Evolutionary conservation across 2,113 vertebrate genomes (phyloP).

Genomic region (cat (Felis catus)): F.catus_Fca126_mat1.0 CM031412.1:100262501-100263000

Average conservation of each 20-base stretch:
- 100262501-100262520: slow-evolving; percentile 29
- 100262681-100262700: slow-evolving; percentile 67
- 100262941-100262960: not conserved
- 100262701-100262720: slow-evolving; percentile 43
- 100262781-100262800: not conserved
- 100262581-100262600: slow-evolving; percentile 49
- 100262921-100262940: not conserved
- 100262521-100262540: not conserved
- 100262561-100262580: slow-evolving; percentile 58
- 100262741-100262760: not conserved
- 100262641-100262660: slow-evolving; percentile 56
- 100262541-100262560: slow-evolving; percentile 45
- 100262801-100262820: not conserved
- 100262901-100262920: not conserved
- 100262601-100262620: slow-evolving; percentile 31
- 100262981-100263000: not conserved
- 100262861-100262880: not conserved
- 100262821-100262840: not conserved
- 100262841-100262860: not conserved
- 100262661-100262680: slow-evolving; percentile 62
- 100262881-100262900: not conserved
- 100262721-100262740: not conserved
- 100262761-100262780: not conserved
- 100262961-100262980: not conserved
- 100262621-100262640: not conserved